Base-by-base conservation (phyloP, 1,140 invertebrate genomes). In the Neuroterus valhalla region DNA sequence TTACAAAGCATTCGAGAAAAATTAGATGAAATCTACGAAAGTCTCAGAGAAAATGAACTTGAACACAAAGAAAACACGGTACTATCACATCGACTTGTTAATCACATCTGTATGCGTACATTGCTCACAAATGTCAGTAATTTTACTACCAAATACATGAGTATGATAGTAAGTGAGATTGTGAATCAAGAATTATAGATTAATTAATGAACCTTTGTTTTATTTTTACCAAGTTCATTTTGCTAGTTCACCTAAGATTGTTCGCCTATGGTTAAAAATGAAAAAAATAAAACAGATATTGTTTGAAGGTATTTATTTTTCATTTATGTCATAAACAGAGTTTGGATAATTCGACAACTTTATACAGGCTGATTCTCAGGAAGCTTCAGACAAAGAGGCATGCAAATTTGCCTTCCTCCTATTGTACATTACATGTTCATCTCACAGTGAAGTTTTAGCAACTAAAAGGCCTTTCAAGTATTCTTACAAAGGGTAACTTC, bases 251-350 rank as follows among this genome's bases (percentile, higher is more conserved):
- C n/a, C n/a, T n/a, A n/a, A n/a, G n/a, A n/a, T n/a, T n/a, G n/a
- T n/a, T n/a, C n/a, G n/a, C n/a, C n/a, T n/a, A n/a, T n/a, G n/a
- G n/a, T n/a, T n/a, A n/a, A n/a, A n/a, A n/a, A n/a, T n/a, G n/a
- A n/a, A 0, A 44, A 19, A 21, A n/a, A 50, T 42, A n/a, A 43
- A 14, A 12, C 42, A 2, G 75, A 44, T 15, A 19, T 68, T 69
- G 76, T 76, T 77, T 81, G 78, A 74, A 74, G 70, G 68, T 77
- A 75, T 84, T 85, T 85, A 85, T 85, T 79, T 71, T 84, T 82
- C 68, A 74, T 72, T 75, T 85, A 84, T 76, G 84, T 79, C 76
- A 74, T 72, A 62, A 62, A 62, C 15, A 14, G 31, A 15, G 23
- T 62, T 62, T 62, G 55, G 23, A 26, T 62, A 62, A 62, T 62